phyloP scores from a whole-genome alignment of 1,140 invertebrate genomes.

The Papilio aristodemus region DNA sequence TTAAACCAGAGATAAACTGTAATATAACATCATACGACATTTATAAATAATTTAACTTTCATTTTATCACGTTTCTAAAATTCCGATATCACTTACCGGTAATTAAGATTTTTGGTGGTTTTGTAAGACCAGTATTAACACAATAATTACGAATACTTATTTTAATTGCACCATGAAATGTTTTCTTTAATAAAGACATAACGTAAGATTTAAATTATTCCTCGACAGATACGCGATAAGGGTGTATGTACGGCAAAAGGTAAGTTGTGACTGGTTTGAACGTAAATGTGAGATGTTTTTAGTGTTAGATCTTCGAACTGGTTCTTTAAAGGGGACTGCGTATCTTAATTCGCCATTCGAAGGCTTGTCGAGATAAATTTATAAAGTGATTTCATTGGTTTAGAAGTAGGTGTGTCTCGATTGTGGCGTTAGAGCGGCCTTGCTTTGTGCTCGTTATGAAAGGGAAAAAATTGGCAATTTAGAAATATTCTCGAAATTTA shows the following conservation, averaged over 20 bases:
- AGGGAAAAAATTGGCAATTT: background rate
- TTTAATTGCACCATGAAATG: conserved; percentile 43
- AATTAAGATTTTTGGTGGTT: conserved; percentile 79
- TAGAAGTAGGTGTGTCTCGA: conserved; percentile 41
- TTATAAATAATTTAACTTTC: background rate
- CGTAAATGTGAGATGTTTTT: conserved; percentile 35
- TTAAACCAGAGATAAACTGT: no score
- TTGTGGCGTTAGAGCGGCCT: background rate
- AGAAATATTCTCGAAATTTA: background rate
- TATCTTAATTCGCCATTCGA: conserved; percentile 37
- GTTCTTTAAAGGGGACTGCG: conserved; percentile 37
- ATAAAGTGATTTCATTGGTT: conserved; percentile 34
- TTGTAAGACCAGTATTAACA: conserved; percentile 40
- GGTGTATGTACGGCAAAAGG: conserved; percentile 46
- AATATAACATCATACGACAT: no score
- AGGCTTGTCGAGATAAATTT: conserved; percentile 17
- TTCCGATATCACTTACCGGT: conserved; percentile 67
- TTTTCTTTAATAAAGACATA: conserved; percentile 51
- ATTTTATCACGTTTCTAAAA: conserved; percentile 16
- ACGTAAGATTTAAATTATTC: conserved; percentile 16
- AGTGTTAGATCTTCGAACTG: conserved; percentile 46
- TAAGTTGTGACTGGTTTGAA: conserved; percentile 44
- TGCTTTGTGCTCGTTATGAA: background rate
- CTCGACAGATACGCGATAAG: conserved; percentile 42
- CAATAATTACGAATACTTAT: conserved; percentile 51